Evolutionary conservation across 2,113 vertebrate species (phyloP).

Genomic region (Perccottus glenii): DNA sequence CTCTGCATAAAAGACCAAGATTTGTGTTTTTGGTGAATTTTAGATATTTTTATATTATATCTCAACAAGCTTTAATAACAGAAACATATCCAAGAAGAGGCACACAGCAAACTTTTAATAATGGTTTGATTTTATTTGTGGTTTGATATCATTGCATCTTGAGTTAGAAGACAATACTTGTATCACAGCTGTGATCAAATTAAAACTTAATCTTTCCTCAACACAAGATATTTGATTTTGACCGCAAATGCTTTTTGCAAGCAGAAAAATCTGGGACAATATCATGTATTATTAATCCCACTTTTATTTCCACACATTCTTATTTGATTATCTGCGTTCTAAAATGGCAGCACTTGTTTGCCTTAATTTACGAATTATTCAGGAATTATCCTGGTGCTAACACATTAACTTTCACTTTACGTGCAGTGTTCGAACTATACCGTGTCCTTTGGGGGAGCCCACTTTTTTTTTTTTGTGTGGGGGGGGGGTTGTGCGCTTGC

Average conservation of each 20-base stretch:
- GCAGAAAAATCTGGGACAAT: slow-evolving; percentile 61
- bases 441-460: no score
- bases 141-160: background rate
- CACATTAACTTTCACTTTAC: slow-evolving; percentile 48
- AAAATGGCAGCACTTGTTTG: slow-evolving; percentile 59
- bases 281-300: slow-evolving; percentile 71
- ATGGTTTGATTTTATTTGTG: background rate
- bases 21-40: slow-evolving; percentile 18
- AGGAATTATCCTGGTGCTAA: slow-evolving; percentile 48
- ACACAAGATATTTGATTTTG: slow-evolving; percentile 49
- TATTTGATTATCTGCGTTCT: slow-evolving; percentile 69
- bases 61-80: background rate
- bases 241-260: slow-evolving; percentile 38
- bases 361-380: slow-evolving; percentile 66
- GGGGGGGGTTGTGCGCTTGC: no score
- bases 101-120: background rate
- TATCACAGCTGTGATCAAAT: slow-evolving; percentile 36
- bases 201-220: slow-evolving; percentile 20
- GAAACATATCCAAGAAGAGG: background rate
- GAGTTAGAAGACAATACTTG: slow-evolving; percentile 29
- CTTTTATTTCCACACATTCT: slow-evolving; percentile 71
- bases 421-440: no score
- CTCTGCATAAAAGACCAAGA: slow-evolving; percentile 24
- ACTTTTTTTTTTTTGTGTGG: no score
- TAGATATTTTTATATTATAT: slow-evolving; percentile 2